Base-by-base conservation (phyloP, 2,113 vertebrate genomes). In the Rhinolophus ferrumequinum region DNA sequence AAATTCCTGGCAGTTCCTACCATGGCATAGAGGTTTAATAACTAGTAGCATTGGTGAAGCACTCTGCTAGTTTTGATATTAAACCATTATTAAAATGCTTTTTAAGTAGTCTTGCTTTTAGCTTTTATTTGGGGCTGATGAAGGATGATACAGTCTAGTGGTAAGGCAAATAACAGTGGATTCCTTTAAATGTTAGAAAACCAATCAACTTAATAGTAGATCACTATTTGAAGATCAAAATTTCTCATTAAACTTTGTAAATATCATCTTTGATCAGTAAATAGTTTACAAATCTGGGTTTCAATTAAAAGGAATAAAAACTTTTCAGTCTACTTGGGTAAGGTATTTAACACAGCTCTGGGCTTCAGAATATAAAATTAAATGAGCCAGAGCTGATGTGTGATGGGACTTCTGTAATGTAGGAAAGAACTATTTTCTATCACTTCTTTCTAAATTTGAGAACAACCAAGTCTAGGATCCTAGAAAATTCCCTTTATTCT, bases 201-300 rank as follows among this genome's bases (percentile, higher is more conserved):
- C 95, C 92, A 94, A 87, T 90, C 33, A 91, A 14, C 67, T 92
- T 93, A 87, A 97, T 90, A 64, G 93, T 70, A 95, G 70, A 80
- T 33, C 88, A 94, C 13, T 44, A 1, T 38, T 73, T 12, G 2
- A 79, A 84, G 80, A 96, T 18, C 73, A 44, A 95, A 92, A 80
- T 95, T 35, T 97, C 26, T 94, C n/a, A 73, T 58, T 96, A 35
- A 84, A 35, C 54, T 77, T 35, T 94, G 62, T 80, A 95, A 96
- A 94, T 95, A 93, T 77, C 67, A 97, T 96, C n/a, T 10, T 52
- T 88, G 64, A 95, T 41, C 81, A 87, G 15, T 93, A 96, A 98
- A 72, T 89, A 89, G 86, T 75, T 92, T 96, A 58, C 66, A 77
- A 96, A 93, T 88, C n/a, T 80, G 13, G 0, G 80, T 95, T 95